A percentile compares a stretch with the other conserved stretches of the same genome.
These are phyloP conservation scores for Pseudomugil gertrudae DNA, from an alignment of 2,797 vertebrate genomes.

Conservation along the genomic window DNA sequence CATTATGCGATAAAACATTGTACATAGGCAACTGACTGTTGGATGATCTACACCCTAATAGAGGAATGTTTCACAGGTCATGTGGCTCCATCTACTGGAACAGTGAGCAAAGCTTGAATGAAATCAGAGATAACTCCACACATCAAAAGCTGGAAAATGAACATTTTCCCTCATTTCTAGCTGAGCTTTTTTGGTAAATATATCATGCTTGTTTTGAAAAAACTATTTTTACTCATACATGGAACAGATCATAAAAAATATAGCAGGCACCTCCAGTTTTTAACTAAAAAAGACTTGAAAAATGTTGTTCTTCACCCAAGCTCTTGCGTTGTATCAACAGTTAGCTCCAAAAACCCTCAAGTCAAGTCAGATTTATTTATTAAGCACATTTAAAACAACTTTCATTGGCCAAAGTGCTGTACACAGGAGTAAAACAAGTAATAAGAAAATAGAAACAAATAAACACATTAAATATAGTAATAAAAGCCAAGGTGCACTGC, in stretches of 20 bases:
- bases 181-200: not conserved
- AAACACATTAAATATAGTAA: too few species aligned
- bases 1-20: not conserved
- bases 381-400: too few species aligned
- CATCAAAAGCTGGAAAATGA: slow-evolving; percentile 9
- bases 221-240: not conserved
- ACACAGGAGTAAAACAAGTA: too few species aligned
- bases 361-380: too few species aligned
- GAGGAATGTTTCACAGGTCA: not conserved
- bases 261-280: slow-evolving; percentile 12
- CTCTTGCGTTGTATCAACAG: slow-evolving; percentile 10
- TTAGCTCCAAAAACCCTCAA: slow-evolving; percentile 4
- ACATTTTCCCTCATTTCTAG: not conserved
- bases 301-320: slow-evolving; percentile 25
- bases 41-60: not conserved
- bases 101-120: not conserved
- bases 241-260: slow-evolving; percentile 17
- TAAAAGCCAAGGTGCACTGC: too few species aligned
- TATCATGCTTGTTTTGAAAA: slow-evolving; percentile 3
- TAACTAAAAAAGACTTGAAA: slow-evolving; percentile 5
- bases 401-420: too few species aligned
- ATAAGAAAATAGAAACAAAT: too few species aligned
- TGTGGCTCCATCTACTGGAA: slow-evolving; percentile 24
- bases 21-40: not conserved
- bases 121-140: slow-evolving; percentile 9